Conservation (phyloP, 2,888 invertebrate genomes). For the Eupithecia centaureata region DNA sequence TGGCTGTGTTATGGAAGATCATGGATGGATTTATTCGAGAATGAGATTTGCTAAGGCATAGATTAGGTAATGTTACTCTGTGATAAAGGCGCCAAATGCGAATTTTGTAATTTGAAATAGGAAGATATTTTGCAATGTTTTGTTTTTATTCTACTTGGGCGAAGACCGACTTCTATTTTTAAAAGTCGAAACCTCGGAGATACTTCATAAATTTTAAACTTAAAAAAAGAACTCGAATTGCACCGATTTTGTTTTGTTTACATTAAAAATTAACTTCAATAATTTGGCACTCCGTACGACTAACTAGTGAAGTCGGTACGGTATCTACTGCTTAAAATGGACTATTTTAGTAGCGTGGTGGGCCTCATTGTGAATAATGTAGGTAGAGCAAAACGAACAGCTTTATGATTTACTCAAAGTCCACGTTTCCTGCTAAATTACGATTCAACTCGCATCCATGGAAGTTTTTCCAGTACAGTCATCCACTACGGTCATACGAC, state of each 20-base stretch:
- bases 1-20: too few species aligned
- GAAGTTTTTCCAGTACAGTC: conserved; percentile 45
- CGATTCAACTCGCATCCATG: conserved; percentile 41
- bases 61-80: too few species aligned
- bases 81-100: not conserved
- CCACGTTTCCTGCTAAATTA: conserved; percentile 39
- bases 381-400: conserved; percentile 3
- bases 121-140: not conserved
- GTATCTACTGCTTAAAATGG: too few species aligned
- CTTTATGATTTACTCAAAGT: conserved; percentile 31
- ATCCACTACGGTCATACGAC: conserved; percentile 48
- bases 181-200: not conserved
- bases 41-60: too few species aligned
- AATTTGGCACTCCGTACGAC: not conserved
- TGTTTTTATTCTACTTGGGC: not conserved
- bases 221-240: not conserved
- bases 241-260: conserved; percentile 1
- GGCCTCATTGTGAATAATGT: not conserved
- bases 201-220: not conserved
- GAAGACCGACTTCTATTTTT: not conserved
- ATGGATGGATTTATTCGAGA: too few species aligned
- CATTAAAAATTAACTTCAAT: not conserved
- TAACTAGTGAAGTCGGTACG: too few species aligned
- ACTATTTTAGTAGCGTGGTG: not conserved
- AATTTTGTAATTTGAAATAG: not conserved